Base-by-base conservation (phyloP, 2,113 vertebrate genomes). In the Chiloscyllium plagiosum region DNA sequence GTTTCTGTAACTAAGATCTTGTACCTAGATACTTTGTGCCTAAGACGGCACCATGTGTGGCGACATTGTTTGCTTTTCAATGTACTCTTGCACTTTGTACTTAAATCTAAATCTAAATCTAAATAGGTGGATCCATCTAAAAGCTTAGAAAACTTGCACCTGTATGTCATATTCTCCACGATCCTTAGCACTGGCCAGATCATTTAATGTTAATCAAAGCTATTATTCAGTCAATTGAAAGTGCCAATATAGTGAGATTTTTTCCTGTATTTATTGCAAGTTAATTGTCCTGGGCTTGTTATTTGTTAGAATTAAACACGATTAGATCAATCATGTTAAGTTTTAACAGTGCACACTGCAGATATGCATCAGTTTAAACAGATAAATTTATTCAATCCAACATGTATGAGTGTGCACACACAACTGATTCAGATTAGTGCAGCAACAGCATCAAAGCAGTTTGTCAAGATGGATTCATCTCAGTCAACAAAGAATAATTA, bases 151-250 rank as follows among this genome's bases (percentile, higher is more conserved):
- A 70, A 69, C 37, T n/a, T 92, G 52, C n/a, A n/a, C n/a, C 56
- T n/a, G 17, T 93, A 50, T 20, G 20, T 52, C 26, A 61, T 90
- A 61, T 61, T 90, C 29, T 90, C n/a, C 65, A 94, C n/a, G 4
- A 56, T 12, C 94, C 7, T 52, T 52, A 17, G 42, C 42, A 50
- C 68, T 42, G 66, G 12, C 68, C 94, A 72, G 72, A 95, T 95
- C 22, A 72, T 72, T 72, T 72, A 70, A 50, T n/a, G 42, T 72
- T 95, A 95, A 95, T 95, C 94, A 95, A 72, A 95, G 94, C 94
- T 70, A 95, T 95, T 95, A 69, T 94, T 94, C 92, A 94, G 61
- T 47, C 72, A 95, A 69, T 93, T 93, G 66, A 50, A 95, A 72
- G 94, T 95, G 94, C 70, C 94, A 95, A 95, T 72, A 95, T 95